phyloP scores from a whole-genome alignment of 2,113 vertebrate species.

The Stigmatopora argus region DNA sequence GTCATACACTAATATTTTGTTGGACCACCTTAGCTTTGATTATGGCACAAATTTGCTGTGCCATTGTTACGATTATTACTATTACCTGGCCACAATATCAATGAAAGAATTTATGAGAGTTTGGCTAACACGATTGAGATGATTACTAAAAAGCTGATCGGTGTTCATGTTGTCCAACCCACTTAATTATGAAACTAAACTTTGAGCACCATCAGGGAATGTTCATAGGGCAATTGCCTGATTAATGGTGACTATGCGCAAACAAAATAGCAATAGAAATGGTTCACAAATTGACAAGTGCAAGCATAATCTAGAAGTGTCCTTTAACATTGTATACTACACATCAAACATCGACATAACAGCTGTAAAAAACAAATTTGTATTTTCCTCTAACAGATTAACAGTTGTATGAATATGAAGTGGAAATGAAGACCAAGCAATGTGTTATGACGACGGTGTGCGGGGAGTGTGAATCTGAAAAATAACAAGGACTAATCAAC shows the following conservation, averaged over 20 bases:
- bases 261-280: neutral
- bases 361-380: neutral
- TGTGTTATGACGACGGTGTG: too few species aligned
- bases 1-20: too few species aligned
- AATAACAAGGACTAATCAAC: conserved; percentile 4
- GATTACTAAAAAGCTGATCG: too few species aligned
- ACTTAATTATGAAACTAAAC: neutral
- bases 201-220: neutral
- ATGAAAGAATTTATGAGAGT: too few species aligned
- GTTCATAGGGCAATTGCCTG: neutral
- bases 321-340: conserved; percentile 3
- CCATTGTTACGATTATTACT: too few species aligned
- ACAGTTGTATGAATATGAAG: neutral
- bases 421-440: conserved; percentile 9
- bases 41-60: too few species aligned
- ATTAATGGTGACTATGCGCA: neutral
- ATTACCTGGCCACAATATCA: too few species aligned
- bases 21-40: too few species aligned
- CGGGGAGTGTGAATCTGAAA: conserved; percentile 42
- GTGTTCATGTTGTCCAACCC: too few species aligned
- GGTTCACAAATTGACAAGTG: neutral
- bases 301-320: neutral
- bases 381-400: conserved; percentile 8
- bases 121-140: too few species aligned
- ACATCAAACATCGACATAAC: neutral